These are phyloP conservation scores for Doris montereyensis DNA, from an alignment of 2,888 invertebrate species.

Conservation along the genomic window DNA sequence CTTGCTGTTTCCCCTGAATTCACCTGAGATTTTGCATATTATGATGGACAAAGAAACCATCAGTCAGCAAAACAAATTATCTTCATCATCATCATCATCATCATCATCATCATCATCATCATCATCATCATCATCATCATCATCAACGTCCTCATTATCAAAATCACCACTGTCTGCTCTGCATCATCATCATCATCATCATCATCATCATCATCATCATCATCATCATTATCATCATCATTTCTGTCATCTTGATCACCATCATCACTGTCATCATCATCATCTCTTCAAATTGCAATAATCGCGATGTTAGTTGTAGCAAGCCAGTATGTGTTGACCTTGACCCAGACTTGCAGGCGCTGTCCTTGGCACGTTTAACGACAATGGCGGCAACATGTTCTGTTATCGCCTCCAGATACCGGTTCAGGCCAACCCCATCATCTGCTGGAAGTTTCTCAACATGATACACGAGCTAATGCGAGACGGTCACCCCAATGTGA, in stretches of 20 bases:
- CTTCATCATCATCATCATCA: no score
- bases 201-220: slow-evolving; percentile 11
- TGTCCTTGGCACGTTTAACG: slow-evolving; percentile 94
- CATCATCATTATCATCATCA: not conserved
- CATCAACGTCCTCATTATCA: no score
- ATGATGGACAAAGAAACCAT: no score
- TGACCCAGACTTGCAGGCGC: slow-evolving; percentile 66
- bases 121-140: no score
- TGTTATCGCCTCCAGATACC: slow-evolving; percentile 86
- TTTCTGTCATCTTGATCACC: no score
- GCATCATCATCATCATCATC: no score
- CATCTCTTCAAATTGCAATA: no score
- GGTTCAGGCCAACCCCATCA: slow-evolving; percentile 92
- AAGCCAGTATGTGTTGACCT: not conserved
- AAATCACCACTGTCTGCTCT: not conserved
- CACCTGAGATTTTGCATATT: no score
- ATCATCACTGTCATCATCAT: slow-evolving; percentile 33
- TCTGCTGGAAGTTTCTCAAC: slow-evolving; percentile 99
- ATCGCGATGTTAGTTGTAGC: no score
- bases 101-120: no score
- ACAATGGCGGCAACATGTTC: slow-evolving; percentile 91
- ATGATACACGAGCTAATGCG: slow-evolving; percentile 95
- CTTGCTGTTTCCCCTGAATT: no score
- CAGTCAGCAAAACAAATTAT: no score
- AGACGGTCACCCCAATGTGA: slow-evolving; percentile 91